Percentiles rank a stretch among this genome's conserved stretches.
Evolutionary conservation across 2,113 vertebrate genomes (phyloP).

Genomic region (Percina caprodes): DNA sequence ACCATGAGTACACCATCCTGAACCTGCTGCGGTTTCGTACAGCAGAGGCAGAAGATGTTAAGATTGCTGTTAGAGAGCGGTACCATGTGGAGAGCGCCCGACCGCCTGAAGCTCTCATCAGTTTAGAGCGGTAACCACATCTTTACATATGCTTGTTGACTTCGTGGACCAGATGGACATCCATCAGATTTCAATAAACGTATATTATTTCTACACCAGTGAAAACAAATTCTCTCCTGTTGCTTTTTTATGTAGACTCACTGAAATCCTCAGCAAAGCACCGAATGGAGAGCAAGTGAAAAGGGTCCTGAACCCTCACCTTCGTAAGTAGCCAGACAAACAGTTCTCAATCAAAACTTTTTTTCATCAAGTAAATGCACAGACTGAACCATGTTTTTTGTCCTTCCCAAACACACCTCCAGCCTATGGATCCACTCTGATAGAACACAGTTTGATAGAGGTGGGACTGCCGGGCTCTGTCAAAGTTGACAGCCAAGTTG

Average conservation of each 20-base stretch:
- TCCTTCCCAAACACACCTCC: conserved; percentile 20
- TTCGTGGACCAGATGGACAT: background rate
- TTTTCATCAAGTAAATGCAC: background rate
- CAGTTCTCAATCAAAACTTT: no score
- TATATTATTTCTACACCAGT: background rate
- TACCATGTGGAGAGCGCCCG: conserved; percentile 92
- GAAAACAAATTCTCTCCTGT: background rate
- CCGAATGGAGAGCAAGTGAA: conserved; percentile 92
- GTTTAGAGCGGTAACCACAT: conserved; percentile 85
- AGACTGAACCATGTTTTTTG: background rate
- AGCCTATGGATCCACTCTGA: conserved; percentile 94
- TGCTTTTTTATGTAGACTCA: conserved; percentile 82
- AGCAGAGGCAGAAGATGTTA: conserved; percentile 91
- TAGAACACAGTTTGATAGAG: conserved; percentile 95
- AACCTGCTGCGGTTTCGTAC: conserved; percentile 96
- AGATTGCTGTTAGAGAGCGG: conserved; percentile 93
- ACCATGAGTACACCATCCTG: conserved; percentile 92
- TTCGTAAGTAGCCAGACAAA: conserved; percentile 87
- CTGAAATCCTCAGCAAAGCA: conserved; percentile 87
- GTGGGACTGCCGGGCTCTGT: conserved; percentile 86
- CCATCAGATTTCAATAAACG: background rate
- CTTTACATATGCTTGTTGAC: background rate
- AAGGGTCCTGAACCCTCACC: conserved; percentile 92
- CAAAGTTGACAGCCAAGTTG: conserved; percentile 87
- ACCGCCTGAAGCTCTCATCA: conserved; percentile 85